Percentiles rank a stretch among this genome's conserved stretches.
Conservation (phyloP, 2,888 invertebrate genomes). For the Allacma fusca region DNA sequence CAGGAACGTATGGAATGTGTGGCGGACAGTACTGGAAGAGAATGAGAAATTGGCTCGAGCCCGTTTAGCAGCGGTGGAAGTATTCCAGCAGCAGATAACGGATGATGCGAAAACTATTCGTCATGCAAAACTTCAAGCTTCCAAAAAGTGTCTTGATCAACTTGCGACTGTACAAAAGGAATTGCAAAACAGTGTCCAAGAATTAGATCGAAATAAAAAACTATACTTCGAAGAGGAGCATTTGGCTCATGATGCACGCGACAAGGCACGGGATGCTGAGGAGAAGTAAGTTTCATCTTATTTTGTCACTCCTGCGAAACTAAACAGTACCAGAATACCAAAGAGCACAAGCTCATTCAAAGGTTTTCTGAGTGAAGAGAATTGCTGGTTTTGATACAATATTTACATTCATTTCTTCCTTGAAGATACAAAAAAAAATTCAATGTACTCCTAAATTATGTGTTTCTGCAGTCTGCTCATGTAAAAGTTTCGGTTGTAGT, state of each 20-base stretch:
- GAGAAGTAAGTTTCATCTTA: constrained; percentile 74
- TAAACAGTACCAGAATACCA: too few relatives aligned
- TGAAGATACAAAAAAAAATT: too few relatives aligned
- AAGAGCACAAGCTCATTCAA: too few relatives aligned
- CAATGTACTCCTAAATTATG: too few relatives aligned
- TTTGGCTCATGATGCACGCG: constrained; percentile 91
- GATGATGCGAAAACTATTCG: constrained; percentile 89
- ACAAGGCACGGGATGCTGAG: constrained; percentile 93
- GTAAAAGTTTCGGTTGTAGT: too few relatives aligned
- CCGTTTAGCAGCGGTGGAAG: constrained; percentile 89
- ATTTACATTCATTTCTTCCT: too few relatives aligned
- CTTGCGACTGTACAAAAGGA: constrained; percentile 88
- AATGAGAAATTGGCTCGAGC: constrained; percentile 92
- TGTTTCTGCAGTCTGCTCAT: too few relatives aligned
- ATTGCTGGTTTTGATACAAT: too few relatives aligned
- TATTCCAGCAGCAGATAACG: constrained; percentile 92
- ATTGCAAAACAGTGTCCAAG: constrained; percentile 82
- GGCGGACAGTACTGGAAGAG: constrained; percentile 94
- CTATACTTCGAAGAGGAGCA: constrained; percentile 95
- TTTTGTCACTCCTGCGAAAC: neutral
- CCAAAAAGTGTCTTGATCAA: constrained; percentile 84
- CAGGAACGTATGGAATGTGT: constrained; percentile 98
- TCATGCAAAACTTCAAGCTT: constrained; percentile 81
- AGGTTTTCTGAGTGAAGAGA: too few relatives aligned
- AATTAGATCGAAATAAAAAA: constrained; percentile 93